Base-by-base conservation (phyloP, 2,888 invertebrate species). In the Argynnis bischoffii region DNA sequence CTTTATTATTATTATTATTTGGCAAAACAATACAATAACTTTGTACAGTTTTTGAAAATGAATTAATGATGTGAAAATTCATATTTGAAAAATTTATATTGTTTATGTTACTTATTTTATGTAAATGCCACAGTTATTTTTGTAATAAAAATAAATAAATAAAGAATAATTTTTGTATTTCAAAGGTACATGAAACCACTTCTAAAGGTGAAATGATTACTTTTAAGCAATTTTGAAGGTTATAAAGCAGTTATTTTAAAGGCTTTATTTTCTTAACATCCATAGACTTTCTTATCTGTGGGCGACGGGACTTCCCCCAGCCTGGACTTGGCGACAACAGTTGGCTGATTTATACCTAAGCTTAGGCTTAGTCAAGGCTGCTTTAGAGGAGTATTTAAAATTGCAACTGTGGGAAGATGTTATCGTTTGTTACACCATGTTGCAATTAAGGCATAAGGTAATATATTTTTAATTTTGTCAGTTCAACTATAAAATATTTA, bases 351-450 rank as follows among this genome's bases (percentile, higher is more conserved):
- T 98, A 64, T 94, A 98, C 82, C 84, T 97, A 1, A 96, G 95
- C 74, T 83, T 98, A 61, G 99, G 98, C 11, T 94, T 97, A 71
- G 94, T 96, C 3, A 98, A 98, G 84, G 95, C 95, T 4, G 98
- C 98, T 1, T 89, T 98, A 21, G 97, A 97, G 73, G 90, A 97
- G 64, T 98, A 95, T 83, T 88, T 95, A 31, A 90, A 94, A 59
- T 90, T 99, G 31, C 94, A 97, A 76, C 89, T 96, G 31, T 99
- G 99, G 99, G 98, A 99, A 78, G 96, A 98, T 73, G 97, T 98
- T 41, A 97, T 99, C 65, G 94, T 95, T 1, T 99, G 99, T 87
- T 99, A 99, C 82, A 96, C 97, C 53, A 90, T 95, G 71, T 86
- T 99, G 71, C 96, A 98, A 76, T 89, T 98, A 75, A 93, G 95